Evolutionary conservation across 2,113 vertebrate species (phyloP).

Genomic region (Salvelinus sp.): DNA sequence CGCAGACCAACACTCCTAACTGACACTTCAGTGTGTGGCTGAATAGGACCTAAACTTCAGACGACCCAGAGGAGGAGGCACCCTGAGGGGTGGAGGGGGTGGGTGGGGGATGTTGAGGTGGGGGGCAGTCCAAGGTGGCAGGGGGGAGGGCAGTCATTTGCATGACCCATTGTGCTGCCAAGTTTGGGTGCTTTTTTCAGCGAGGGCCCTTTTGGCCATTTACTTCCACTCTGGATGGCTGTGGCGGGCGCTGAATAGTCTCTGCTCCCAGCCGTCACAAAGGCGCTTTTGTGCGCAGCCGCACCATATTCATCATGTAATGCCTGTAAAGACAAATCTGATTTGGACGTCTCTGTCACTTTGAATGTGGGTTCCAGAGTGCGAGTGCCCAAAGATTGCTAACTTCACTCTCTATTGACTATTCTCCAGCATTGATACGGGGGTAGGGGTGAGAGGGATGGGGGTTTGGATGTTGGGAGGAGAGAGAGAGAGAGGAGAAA

Average conservation of each 20-base stretch:
- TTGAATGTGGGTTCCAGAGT: slow-evolving; percentile 84
- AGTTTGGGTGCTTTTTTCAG: slow-evolving; percentile 82
- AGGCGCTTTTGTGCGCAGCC: slow-evolving; percentile 79
- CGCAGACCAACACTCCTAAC: slow-evolving; percentile 70
- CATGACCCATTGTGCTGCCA: slow-evolving; percentile 82
- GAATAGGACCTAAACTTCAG: slow-evolving; percentile 77
- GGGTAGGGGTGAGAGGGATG: slow-evolving; percentile 56
- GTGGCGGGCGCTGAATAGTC: slow-evolving; percentile 81
- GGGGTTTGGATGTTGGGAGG: slow-evolving; percentile 37
- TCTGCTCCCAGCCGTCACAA: slow-evolving; percentile 79
- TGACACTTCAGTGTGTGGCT: slow-evolving; percentile 69
- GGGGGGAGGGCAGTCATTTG: slow-evolving; percentile 73
- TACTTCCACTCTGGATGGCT: slow-evolving; percentile 86
- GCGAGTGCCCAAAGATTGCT: slow-evolving; percentile 78
- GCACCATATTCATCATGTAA: slow-evolving; percentile 87
- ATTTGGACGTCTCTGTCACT: slow-evolving; percentile 86
- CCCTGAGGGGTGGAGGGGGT: slow-evolving; percentile 42
- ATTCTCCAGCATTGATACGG: slow-evolving; percentile 74
- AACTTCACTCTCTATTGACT: slow-evolving; percentile 77
- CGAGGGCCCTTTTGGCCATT: slow-evolving; percentile 80
- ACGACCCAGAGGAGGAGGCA: slow-evolving; percentile 61
- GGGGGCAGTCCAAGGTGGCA: slow-evolving; percentile 53
- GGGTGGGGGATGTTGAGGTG: slow-evolving; percentile 28
- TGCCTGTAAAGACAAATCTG: slow-evolving; percentile 87
- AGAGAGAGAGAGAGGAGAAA: slow-evolving; percentile 40